These are phyloP conservation scores for Crypturellus undulatus DNA, from an alignment of 2,113 vertebrate genomes.

Conservation along the genomic window DNA sequence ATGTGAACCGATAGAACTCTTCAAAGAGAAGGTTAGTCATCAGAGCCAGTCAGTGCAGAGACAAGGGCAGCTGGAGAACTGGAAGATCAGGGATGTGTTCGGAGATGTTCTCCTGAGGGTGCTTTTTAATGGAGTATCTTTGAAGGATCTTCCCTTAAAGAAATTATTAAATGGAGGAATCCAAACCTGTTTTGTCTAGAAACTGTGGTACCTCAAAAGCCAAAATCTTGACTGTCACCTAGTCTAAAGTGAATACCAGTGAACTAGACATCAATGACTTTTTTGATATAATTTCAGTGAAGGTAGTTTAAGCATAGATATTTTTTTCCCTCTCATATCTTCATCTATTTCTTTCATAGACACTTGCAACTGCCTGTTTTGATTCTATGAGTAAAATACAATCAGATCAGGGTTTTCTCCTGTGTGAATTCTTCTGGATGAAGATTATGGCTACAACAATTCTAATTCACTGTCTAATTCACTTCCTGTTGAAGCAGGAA, in stretches of 20 bases:
- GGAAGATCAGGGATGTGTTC: neutral
- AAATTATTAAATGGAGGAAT: neutral
- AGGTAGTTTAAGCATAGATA: neutral
- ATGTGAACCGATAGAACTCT: neutral
- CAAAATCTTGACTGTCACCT: neutral
- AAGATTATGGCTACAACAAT: neutral
- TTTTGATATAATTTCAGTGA: neutral
- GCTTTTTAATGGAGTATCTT: neutral
- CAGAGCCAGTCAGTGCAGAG: neutral
- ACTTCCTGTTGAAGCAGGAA: neutral
- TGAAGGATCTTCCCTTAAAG: neutral
- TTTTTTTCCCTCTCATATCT: neutral
- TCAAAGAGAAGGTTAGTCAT: neutral
- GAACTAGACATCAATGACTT: neutral
- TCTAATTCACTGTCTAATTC: too few species aligned
- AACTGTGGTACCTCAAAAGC: neutral
- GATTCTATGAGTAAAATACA: neutral
- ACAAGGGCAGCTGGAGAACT: neutral
- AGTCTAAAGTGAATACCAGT: fast-evolving
- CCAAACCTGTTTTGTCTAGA: neutral
- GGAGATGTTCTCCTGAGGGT: neutral
- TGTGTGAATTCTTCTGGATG: neutral
- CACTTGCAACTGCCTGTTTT: neutral
- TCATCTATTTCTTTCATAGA: neutral
- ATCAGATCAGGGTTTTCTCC: neutral